A percentile compares a stretch with the other conserved stretches of the same genome.
These are phyloP conservation scores for Caenorhabditis japonica DNA, from an alignment of 2,888 invertebrate genomes.

Conservation along the genomic window DNA sequence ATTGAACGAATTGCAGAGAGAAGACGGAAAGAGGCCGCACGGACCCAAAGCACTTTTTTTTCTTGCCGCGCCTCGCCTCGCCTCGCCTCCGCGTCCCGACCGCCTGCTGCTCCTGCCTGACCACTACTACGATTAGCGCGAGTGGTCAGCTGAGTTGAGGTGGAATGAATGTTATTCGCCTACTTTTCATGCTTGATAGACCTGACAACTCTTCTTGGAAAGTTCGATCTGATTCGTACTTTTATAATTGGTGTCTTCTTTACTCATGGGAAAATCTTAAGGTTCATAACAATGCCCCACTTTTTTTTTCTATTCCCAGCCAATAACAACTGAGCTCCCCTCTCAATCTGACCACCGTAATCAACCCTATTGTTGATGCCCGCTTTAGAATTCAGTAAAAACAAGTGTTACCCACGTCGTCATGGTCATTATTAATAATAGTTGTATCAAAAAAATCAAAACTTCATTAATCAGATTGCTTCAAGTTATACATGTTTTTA, in stretches of 20 bases:
- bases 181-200: slow-evolving; percentile 31
- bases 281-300: background rate
- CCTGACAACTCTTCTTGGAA: slow-evolving; percentile 12
- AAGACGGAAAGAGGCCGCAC: slow-evolving; percentile 17
- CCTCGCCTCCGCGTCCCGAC: slow-evolving; percentile 33
- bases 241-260: background rate
- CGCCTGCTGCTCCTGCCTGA: slow-evolving; percentile 35
- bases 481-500: too few relatives aligned
- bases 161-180: slow-evolving; percentile 46
- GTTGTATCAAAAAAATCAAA: slow-evolving; percentile 4
- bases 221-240: slow-evolving; percentile 21
- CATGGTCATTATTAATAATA: too few relatives aligned
- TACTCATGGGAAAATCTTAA: background rate
- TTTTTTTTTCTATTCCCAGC: slow-evolving; percentile 1
- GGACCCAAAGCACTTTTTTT: slow-evolving; percentile 44
- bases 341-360: slow-evolving; percentile 3
- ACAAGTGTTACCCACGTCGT: too few relatives aligned
- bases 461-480: slow-evolving; percentile 8
- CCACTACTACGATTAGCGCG: slow-evolving; percentile 44
- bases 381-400: too few relatives aligned
- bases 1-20: slow-evolving; percentile 30
- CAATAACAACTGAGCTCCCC: background rate
- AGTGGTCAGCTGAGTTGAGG: slow-evolving; percentile 52
- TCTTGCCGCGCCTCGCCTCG: too few relatives aligned
- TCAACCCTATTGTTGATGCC: background rate